Conservation (phyloP, 1,140 invertebrate genomes). For the Lithobius niger region DNA sequence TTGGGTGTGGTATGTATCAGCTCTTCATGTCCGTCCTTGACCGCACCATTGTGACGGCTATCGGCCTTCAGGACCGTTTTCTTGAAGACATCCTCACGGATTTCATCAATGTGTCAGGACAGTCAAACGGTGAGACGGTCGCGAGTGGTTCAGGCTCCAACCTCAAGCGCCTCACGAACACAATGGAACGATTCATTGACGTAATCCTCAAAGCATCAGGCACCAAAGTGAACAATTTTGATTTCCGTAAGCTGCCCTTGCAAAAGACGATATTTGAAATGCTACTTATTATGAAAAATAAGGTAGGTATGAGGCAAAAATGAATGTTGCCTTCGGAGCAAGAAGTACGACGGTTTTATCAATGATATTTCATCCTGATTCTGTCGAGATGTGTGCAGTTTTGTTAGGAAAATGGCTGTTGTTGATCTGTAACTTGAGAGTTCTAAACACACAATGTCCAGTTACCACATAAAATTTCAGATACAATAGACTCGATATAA, state of each 20-base stretch:
- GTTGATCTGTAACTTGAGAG: too few relatives aligned
- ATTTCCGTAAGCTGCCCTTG: neutral
- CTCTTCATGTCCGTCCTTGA: neutral
- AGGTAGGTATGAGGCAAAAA: neutral
- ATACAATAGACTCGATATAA: too few relatives aligned
- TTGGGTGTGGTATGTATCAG: neutral
- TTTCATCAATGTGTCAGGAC: neutral
- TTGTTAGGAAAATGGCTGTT: too few relatives aligned
- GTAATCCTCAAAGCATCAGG: neutral
- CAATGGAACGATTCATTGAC: neutral
- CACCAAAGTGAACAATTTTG: neutral
- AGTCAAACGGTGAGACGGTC: neutral
- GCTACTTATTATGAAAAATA: slow-evolving; percentile 1
- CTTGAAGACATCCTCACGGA: neutral
- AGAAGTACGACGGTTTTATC: too few relatives aligned
- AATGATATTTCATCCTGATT: too few relatives aligned
- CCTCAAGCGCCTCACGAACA: neutral
- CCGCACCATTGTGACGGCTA: neutral
- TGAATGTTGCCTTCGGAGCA: too few relatives aligned
- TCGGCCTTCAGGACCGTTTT: neutral
- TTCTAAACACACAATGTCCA: too few relatives aligned
- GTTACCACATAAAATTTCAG: too few relatives aligned
- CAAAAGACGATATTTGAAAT: neutral
- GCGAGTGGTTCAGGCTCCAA: neutral
- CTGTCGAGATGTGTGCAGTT: too few relatives aligned